Evolutionary conservation across 23 tunicate species (phyloP), one percentile per base, ranked within the genome.

Genomic region (Halocynthia roretzi): DNA sequence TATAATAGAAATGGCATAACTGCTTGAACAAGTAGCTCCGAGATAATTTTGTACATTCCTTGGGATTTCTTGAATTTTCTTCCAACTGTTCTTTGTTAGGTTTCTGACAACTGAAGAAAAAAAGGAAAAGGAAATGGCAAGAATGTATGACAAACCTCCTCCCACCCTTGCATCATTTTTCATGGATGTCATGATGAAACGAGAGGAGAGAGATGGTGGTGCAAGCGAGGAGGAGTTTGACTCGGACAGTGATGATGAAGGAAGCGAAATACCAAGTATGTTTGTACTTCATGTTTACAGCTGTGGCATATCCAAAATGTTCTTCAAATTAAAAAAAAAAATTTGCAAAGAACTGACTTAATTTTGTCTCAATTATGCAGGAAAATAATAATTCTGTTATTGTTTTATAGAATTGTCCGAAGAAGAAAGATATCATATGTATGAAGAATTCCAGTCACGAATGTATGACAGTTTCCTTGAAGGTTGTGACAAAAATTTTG

Each of bases 381-480:
- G 17, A 1, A 10, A 15, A 14, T 58, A 14, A 14, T 14, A 58
- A 58, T 58, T 14, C 2, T 58, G 17, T 58, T 58, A 14, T 58
- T 14, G 15, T 1, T 58, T 15, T 58, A 2, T 14, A 65, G 70
- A 65, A 20, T 20, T 65, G 9, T 65, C 70, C 17, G n/a, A 65
- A 65, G 70, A 65, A 20, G 78, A 74, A 53, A 74, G 55, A 2
- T 62, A 52, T 14, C 14, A 49, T 55, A 21, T 74, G 9, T 62
- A 40, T 14, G 78, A 74, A 6, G 78, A 74, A 74, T 74, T 74
- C 66, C 54, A 74, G 23, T 74, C 78, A 8, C 2, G 78, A 74
- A 74, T 74, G 78, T 53, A 74, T 53, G 58, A 74, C n/a, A 54
- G 78, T 50, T 74, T 74, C 23, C 78, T 74, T 5, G 56, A 53